phyloP scores from a whole-genome alignment of 2,113 vertebrate genomes.

The Sinosuthora webbiana region DNA sequence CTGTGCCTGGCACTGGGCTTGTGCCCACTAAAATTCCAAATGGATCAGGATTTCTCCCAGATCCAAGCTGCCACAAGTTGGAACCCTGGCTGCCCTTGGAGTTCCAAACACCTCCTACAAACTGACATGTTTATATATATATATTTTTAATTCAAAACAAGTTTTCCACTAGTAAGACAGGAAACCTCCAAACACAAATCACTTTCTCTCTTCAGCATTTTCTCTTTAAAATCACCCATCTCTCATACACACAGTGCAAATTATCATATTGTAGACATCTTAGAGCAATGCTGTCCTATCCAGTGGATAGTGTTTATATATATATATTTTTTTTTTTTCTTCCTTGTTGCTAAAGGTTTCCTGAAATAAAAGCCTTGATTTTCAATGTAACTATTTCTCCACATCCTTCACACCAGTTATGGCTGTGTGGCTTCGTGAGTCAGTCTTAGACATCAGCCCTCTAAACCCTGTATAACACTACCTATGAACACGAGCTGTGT shows the following conservation, averaged over 20 bases:
- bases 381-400: neutral
- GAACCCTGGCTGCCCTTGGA: no score
- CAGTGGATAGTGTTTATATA: no score
- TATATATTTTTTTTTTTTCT: no score
- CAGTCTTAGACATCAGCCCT: neutral
- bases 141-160: neutral
- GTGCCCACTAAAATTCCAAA: no score
- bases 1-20: no score
- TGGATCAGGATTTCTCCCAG: no score
- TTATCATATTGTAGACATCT: neutral
- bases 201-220: neutral
- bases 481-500: neutral
- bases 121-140: no score
- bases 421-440: neutral
- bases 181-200: neutral
- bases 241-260: neutral
- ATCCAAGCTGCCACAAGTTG: no score
- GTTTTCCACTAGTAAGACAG: neutral
- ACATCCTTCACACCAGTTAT: neutral
- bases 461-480: neutral
- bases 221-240: neutral
- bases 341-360: neutral
- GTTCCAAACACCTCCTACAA: no score
- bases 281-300: neutral
- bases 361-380: neutral